Evolutionary conservation across 2,113 vertebrate species (phyloP).

Genomic region (Ictalurus furcatus): DNA sequence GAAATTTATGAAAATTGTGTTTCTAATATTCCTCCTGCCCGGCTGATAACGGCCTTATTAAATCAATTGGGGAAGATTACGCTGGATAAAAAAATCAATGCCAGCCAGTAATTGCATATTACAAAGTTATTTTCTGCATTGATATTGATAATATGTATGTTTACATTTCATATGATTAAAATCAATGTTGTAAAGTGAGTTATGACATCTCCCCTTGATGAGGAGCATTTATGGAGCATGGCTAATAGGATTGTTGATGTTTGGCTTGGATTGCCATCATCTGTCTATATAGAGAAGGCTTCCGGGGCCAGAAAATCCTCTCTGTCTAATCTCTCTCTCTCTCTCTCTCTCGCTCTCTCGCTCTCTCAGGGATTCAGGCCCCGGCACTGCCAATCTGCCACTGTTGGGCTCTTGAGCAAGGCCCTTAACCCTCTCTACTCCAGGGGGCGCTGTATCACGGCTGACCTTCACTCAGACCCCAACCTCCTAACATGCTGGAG

Average conservation of each 20-base stretch:
- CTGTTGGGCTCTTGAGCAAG: too few species aligned
- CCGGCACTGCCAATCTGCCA: too few species aligned
- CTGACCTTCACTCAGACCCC: too few species aligned
- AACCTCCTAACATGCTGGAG: too few species aligned
- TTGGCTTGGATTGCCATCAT: constrained; percentile 69
- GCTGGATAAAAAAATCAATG: constrained; percentile 86
- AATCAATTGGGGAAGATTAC: constrained; percentile 89
- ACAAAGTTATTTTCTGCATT: constrained; percentile 88
- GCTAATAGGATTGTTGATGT: constrained; percentile 79
- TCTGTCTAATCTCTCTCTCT: constrained; percentile 7
- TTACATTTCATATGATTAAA: constrained; percentile 89
- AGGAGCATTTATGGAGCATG: constrained; percentile 75
- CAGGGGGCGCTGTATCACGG: too few species aligned
- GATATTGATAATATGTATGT: constrained; percentile 93
- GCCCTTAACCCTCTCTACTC: too few species aligned
- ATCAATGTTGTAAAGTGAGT: constrained; percentile 81
- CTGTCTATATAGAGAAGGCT: constrained; percentile 66
- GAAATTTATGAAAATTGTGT: constrained; percentile 90
- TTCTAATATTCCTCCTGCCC: constrained; percentile 83
- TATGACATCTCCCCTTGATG: constrained; percentile 74
- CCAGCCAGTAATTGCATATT: constrained; percentile 91
- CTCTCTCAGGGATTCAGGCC: neutral
- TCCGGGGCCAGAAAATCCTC: constrained; percentile 42
- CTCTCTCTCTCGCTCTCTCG: constrained; percentile 1
- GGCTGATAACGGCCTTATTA: constrained; percentile 87